Conservation (phyloP, 2,888 invertebrate species). For the Megalurothrips usitatus region DNA sequence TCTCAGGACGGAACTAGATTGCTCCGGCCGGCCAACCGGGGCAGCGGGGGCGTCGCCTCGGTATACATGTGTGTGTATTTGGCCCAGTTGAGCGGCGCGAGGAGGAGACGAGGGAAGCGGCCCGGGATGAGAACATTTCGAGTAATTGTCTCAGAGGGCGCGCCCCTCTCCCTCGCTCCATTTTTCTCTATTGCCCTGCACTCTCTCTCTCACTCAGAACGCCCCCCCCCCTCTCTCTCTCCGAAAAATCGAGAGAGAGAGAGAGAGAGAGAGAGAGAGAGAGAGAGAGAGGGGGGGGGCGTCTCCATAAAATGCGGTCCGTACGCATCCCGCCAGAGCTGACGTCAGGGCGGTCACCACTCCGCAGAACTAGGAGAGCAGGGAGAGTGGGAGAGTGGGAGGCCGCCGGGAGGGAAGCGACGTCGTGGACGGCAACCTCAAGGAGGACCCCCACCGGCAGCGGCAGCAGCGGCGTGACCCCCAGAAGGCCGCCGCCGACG, state of each 20-base stretch:
- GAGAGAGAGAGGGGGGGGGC: slow-evolving; percentile 29
- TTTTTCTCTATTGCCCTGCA: no score
- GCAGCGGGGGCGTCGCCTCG: neutral
- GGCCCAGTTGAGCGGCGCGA: neutral
- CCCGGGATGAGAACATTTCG: neutral
- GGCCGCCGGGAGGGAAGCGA: neutral
- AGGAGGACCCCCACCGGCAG: neutral
- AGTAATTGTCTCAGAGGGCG: neutral
- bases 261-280: slow-evolving; percentile 36
- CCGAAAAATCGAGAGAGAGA: slow-evolving; percentile 60
- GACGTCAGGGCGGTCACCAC: no score
- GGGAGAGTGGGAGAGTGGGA: slow-evolving; percentile 3
- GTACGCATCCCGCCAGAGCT: no score
- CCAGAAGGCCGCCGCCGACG: no score
- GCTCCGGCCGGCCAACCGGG: neutral
- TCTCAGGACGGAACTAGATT: neutral
- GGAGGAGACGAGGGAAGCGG: neutral
- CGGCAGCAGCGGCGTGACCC: no score
- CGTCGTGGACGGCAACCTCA: neutral
- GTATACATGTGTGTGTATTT: neutral
- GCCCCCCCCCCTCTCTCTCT: slow-evolving; percentile 63
- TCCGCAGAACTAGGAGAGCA: neutral
- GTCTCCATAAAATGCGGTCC: no score
- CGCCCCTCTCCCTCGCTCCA: no score
- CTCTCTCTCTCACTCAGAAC: slow-evolving; percentile 59